Evolutionary conservation across 2,888 invertebrate genomes (phyloP).

Genomic region (Ernsta delagoae): DNA sequence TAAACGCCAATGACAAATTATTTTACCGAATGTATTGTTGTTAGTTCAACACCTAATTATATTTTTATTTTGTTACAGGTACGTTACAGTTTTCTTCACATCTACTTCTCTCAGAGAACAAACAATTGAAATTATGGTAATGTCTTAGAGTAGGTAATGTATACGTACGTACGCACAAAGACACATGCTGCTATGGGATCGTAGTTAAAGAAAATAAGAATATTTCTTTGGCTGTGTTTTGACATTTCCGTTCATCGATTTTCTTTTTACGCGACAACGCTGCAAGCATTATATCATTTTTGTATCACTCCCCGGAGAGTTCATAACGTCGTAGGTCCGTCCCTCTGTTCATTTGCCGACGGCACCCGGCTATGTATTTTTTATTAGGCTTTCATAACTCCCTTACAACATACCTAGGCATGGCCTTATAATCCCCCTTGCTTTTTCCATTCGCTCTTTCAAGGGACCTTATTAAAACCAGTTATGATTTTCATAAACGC

Average conservation of each 20-base stretch:
- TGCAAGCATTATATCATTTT: constrained; percentile 70
- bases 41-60: no score
- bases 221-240: constrained; percentile 51
- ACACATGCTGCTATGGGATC: no score
- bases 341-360: constrained; percentile 58
- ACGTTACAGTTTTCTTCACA: constrained; percentile 8
- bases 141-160: not conserved
- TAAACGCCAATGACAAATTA: no score
- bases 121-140: not conserved
- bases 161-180: not conserved
- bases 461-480: constrained; percentile 43
- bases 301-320: constrained; percentile 65
- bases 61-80: constrained; percentile 42
- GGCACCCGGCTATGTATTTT: constrained; percentile 65
- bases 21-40: no score
- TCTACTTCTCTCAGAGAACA: not conserved
- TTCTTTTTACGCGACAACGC: constrained; percentile 54
- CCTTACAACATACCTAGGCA: constrained; percentile 53
- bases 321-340: constrained; percentile 56
- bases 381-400: constrained; percentile 63
- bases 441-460: constrained; percentile 37
- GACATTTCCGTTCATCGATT: constrained; percentile 71
- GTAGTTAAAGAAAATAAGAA: no score
- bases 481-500: constrained; percentile 41
- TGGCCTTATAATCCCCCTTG: constrained; percentile 42